Base-by-base conservation (phyloP, 1,140 invertebrate species). In the Bombus waltoni region DNA sequence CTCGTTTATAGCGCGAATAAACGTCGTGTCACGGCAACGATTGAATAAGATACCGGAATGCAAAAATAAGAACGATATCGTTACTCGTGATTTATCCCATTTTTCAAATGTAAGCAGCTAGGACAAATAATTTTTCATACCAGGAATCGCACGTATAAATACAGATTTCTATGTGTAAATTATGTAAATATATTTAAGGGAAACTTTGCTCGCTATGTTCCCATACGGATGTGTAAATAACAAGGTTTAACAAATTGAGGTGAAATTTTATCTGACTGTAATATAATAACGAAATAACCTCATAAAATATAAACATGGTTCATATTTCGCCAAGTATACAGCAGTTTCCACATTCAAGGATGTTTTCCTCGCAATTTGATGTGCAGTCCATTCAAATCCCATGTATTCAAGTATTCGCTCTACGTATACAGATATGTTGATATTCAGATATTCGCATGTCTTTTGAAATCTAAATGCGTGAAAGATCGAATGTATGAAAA, bases 1-100 rank as follows among this genome's bases (percentile, higher is more conserved):
- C 70, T 75, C 86, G 86, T 82, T 88, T 88, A 84, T 84, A 40
- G 62, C 73, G 71, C 71, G 76, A 78, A 80, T 88, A 85, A 87
- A 83, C 68, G 47, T 88, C 74, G 65, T 83, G 62, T 88, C 82
- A 74, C 53, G 25, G 35, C 66, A 44, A 57, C 65, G 66, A 77
- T 65, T 57, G 85, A 83, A 62, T 25, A 57, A 72, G 66, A 70
- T 62, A 47, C 47, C 15, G 74, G 42, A 18, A 88, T 42, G n/a
- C 28, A 28, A 25, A 83, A 83, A 78, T 83, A 71, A 68, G 5
- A 68, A 35, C 9, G 35, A 40, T 70, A 40, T 70, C 28, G 35
- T 40, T 28, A 70, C 1, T 1, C 11, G 38, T 28, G 38, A 40
- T 40, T 70, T 40, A 40, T 71, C 22, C 38, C 38, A 11, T 40